A percentile compares a stretch with the other conserved stretches of the same genome.
Conservation (phyloP, 2,888 invertebrate species). For the Masnerella sp. region DNA sequence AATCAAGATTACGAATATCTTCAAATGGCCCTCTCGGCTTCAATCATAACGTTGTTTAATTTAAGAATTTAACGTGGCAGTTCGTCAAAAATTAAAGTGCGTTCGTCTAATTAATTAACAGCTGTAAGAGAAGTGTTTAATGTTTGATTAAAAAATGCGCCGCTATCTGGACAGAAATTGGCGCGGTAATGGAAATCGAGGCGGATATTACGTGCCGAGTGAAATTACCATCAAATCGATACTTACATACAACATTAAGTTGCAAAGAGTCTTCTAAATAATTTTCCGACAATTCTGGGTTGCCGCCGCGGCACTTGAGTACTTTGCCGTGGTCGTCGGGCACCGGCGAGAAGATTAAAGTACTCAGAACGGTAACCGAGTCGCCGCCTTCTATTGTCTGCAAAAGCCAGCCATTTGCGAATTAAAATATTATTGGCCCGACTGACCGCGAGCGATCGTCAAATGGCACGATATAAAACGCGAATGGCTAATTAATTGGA, state of each 20-base stretch:
- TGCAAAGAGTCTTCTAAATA: conserved; percentile 89
- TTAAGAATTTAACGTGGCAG: no score
- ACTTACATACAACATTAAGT: conserved; percentile 94
- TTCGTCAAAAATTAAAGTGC: no score
- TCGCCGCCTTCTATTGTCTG: conserved; percentile 72
- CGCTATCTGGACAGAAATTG: no score
- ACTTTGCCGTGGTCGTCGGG: conserved; percentile 91
- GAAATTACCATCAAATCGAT: conserved; percentile 57
- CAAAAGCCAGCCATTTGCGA: neutral
- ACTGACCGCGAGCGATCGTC: neutral
- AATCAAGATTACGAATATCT: no score
- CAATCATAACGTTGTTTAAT: no score
- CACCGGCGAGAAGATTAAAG: conserved; percentile 87
- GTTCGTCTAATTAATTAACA: no score
- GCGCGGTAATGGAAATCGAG: no score
- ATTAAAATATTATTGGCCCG: neutral
- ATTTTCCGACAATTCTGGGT: conserved; percentile 86
- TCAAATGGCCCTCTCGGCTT: no score
- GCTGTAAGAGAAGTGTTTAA: no score
- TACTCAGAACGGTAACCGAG: conserved; percentile 87
- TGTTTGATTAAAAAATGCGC: no score
- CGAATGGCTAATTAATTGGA: no score
- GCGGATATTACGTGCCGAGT: neutral
- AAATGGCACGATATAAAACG: neutral
- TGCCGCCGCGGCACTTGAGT: conserved; percentile 91